These are phyloP conservation scores for Axinella damicornis DNA, from an alignment of 37 sponge, comb jelly and placozoan species.

Conservation along the genomic window DNA sequence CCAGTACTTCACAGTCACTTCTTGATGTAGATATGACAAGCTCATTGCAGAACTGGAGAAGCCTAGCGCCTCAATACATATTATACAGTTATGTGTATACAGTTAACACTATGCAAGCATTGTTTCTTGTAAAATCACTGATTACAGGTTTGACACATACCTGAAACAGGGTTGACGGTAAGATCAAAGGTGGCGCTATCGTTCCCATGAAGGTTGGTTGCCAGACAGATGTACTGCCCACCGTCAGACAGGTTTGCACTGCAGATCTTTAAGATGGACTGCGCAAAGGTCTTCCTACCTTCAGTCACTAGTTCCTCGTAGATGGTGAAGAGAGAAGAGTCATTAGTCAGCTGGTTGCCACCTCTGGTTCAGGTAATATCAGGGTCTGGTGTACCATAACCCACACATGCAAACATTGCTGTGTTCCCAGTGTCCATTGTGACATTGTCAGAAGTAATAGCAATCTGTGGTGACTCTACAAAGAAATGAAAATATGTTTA, in stretches of 20 bases:
- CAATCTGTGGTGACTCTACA: background rate
- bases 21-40: no score
- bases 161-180: no score
- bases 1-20: no score
- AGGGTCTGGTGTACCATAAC: background rate
- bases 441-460: background rate
- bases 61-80: no score
- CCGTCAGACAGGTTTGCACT: background rate
- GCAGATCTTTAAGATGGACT: constrained; percentile 6
- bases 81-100: no score
- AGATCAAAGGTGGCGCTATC: no score
- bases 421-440: constrained; percentile 3
- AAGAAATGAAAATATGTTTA: no score
- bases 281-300: background rate
- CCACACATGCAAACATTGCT: background rate
- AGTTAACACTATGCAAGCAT: no score
- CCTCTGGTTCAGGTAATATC: background rate
- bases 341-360: background rate
- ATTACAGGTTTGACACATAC: no score
- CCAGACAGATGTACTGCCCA: constrained; percentile 17
- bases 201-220: no score
- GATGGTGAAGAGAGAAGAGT: background rate
- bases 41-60: no score
- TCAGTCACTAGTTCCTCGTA: constrained; percentile 22
- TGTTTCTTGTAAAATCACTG: no score